A percentile compares a stretch with the other conserved stretches of the same genome.
These are phyloP conservation scores for Planiliza haematocheilus DNA, from an alignment of 2,113 vertebrate species.

Conservation along the genomic window DNA sequence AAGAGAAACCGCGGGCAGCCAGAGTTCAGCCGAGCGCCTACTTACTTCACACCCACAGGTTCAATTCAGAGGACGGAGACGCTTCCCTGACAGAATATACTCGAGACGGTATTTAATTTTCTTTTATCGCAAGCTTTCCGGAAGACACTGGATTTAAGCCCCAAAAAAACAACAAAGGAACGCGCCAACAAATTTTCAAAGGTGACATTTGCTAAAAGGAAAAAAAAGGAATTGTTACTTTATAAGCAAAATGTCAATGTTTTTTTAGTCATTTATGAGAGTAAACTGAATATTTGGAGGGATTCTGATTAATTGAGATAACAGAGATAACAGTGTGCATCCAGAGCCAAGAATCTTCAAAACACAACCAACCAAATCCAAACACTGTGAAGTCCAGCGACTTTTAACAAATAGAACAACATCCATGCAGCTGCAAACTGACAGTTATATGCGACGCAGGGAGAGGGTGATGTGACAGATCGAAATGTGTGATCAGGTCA, in stretches of 20 bases:
- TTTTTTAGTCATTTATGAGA: not conserved
- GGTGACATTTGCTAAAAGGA: not conserved
- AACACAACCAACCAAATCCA: not conserved
- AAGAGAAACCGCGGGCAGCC: constrained; percentile 10
- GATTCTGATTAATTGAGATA: not conserved
- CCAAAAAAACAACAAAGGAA: not conserved
- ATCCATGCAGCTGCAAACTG: not conserved
- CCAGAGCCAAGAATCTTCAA: no score
- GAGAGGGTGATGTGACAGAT: constrained; percentile 18
- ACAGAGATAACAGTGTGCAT: no score
- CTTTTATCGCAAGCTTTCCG: not conserved
- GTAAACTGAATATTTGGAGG: not conserved
- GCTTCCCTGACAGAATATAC: constrained; percentile 10
- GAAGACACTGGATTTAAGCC: not conserved
- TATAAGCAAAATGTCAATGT: not conserved
- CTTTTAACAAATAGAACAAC: constrained; percentile 16
- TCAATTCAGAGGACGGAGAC: constrained; percentile 26
- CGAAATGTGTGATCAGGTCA: not conserved
- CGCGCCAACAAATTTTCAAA: not conserved
- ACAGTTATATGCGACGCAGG: constrained; percentile 1
- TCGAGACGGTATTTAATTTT: not conserved
- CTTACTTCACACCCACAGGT: constrained; percentile 53
- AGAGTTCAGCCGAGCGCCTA: constrained; percentile 44
- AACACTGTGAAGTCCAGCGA: constrained; percentile 3
- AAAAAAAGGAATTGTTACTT: not conserved